A percentile compares a stretch with the other conserved stretches of the same genome.
phyloP scores from a whole-genome alignment of 2,113 vertebrate genomes.

The Shinisaurus crocodilurus region DNA sequence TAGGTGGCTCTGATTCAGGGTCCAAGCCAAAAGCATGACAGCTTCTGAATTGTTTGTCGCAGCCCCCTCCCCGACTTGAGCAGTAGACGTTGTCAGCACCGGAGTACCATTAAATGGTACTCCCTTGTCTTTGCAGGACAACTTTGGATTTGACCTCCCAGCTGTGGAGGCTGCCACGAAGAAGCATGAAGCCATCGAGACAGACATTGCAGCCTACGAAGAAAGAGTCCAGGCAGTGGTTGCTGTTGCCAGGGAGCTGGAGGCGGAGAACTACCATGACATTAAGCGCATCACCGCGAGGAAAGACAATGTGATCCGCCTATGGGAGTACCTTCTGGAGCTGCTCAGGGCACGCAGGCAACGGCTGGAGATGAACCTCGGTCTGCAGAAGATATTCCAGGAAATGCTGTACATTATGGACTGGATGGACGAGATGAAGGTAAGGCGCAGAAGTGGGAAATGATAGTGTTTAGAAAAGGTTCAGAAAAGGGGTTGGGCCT shows the following conservation, averaged over 20 bases:
- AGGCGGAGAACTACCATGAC: slow-evolving; percentile 92
- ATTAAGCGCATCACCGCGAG: slow-evolving; percentile 91
- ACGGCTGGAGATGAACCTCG: slow-evolving; percentile 94
- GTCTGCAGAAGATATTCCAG: slow-evolving; percentile 95
- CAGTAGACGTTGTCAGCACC: neutral
- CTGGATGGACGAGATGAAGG: slow-evolving; percentile 99
- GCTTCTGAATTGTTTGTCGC: neutral
- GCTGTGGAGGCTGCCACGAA: slow-evolving; percentile 97
- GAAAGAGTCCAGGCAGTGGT: slow-evolving; percentile 95
- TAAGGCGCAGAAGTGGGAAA: slow-evolving; percentile 48
- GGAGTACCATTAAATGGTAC: slow-evolving; percentile 14
- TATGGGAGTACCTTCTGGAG: slow-evolving; percentile 97
- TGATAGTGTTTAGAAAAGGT: accelerated
- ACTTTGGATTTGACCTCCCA: slow-evolving; percentile 98
- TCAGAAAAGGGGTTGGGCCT: neutral
- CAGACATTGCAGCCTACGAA: slow-evolving; percentile 93
- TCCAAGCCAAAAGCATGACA: neutral
- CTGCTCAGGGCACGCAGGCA: slow-evolving; percentile 89
- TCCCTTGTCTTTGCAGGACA: slow-evolving; percentile 82
- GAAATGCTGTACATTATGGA: slow-evolving; percentile 99
- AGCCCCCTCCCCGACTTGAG: neutral
- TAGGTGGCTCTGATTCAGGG: neutral
- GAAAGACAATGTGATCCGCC: slow-evolving; percentile 93
- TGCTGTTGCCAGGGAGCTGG: slow-evolving; percentile 89
- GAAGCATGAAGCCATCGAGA: slow-evolving; percentile 97